These are phyloP conservation scores for Odontesthes bonariensis DNA, from an alignment of 2,113 vertebrate genomes.

Conservation along the genomic window DNA sequence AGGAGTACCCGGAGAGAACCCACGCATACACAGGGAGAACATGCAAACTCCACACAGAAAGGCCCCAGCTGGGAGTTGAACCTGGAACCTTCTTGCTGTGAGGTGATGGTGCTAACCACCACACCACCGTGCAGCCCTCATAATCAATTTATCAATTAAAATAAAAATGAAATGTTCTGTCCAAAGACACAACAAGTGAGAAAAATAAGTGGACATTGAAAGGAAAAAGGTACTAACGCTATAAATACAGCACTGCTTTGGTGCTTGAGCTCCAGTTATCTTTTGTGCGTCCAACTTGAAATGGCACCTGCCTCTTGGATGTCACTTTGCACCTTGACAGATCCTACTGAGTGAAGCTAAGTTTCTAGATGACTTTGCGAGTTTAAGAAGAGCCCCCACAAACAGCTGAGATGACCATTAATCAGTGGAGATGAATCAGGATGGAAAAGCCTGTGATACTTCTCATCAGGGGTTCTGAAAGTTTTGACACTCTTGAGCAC, in stretches of 20 bases:
- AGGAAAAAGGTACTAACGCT: not conserved
- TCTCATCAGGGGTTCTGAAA: conserved; percentile 43
- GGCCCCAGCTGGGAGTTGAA: no score
- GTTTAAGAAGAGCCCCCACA: conserved; percentile 17
- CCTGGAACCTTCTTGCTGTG: no score
- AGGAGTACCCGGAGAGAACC: no score
- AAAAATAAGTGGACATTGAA: not conserved
- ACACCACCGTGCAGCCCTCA: no score
- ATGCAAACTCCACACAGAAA: no score
- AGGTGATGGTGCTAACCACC: no score
- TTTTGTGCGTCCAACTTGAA: not conserved
- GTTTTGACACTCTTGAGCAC: conserved; percentile 43
- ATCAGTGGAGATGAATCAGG: conserved; percentile 29
- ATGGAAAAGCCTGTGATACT: not conserved
- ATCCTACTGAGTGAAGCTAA: conserved; percentile 13
- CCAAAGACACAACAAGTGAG: not conserved
- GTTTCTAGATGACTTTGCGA: conserved; percentile 38
- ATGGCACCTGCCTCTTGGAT: conserved; percentile 1
- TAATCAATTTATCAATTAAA: not conserved
- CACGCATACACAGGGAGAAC: no score
- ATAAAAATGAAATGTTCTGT: not conserved
- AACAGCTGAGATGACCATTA: conserved; percentile 53
- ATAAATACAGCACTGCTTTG: not conserved
- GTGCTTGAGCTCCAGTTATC: not conserved
- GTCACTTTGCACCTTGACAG: not conserved